A percentile compares a stretch with the other conserved stretches of the same genome.
phyloP scores from a whole-genome alignment of 2,113 vertebrate species.

The Megaceryle torquata region DNA sequence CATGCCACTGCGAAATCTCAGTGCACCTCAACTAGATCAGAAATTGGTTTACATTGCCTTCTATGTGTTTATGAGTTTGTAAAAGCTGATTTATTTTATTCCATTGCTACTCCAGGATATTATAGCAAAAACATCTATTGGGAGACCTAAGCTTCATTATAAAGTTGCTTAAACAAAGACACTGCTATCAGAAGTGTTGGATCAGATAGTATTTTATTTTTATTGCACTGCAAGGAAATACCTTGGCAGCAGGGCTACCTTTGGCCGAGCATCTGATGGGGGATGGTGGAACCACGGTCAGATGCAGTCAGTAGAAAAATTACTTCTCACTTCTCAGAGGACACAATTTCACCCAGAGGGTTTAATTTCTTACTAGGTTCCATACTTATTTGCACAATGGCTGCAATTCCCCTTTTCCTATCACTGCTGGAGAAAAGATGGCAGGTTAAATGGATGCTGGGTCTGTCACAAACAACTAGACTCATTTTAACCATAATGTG shows the following conservation, averaged over 20 bases:
- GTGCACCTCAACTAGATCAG: conserved; percentile 49
- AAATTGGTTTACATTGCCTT: conserved; percentile 66
- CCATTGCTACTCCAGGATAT: conserved; percentile 14
- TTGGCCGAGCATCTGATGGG: neutral
- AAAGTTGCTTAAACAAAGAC: conserved; percentile 46
- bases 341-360: conserved; percentile 19
- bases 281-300: neutral
- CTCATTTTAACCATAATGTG: neutral
- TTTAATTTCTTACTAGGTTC: neutral
- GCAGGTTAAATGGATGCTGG: neutral
- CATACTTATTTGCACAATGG: neutral
- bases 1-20: conserved; percentile 57
- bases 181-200: neutral
- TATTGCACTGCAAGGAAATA: neutral
- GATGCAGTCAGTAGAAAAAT: conserved; percentile 31
- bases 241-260: neutral
- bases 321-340: conserved; percentile 41
- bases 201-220: neutral
- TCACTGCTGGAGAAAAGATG: neutral
- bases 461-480: neutral
- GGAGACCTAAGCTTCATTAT: conserved; percentile 18
- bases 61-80: conserved; percentile 61
- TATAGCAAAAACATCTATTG: conserved; percentile 16
- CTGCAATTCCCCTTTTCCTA: neutral
- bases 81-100: conserved; percentile 59